A percentile compares a stretch with the other conserved stretches of the same genome.
phyloP scores from a whole-genome alignment of 1,140 invertebrate species.

The Drosophila micromelanica region DNA sequence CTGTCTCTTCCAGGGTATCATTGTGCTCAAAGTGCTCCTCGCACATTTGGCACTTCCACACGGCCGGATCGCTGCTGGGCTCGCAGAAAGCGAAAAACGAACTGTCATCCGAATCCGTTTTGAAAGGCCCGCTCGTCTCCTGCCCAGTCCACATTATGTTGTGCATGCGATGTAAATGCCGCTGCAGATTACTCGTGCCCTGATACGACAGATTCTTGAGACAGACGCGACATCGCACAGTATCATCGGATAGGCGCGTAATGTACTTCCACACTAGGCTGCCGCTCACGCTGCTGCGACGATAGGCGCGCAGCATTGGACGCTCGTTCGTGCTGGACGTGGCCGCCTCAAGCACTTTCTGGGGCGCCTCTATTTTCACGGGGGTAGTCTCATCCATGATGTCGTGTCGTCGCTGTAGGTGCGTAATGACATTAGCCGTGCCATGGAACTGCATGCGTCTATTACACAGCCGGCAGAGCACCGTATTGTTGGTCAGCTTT shows the following conservation, averaged over 20 bases:
- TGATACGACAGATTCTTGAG: constrained; percentile 63
- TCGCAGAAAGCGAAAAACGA: constrained; percentile 42
- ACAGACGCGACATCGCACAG: constrained; percentile 55
- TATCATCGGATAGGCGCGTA: constrained; percentile 46
- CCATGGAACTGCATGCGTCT: constrained; percentile 65
- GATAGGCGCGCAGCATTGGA: neutral
- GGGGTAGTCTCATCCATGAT: constrained; percentile 43
- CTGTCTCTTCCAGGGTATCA: constrained; percentile 24
- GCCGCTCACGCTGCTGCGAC: constrained; percentile 12
- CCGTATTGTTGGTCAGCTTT: constrained; percentile 52
- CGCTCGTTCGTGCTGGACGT: constrained; percentile 36
- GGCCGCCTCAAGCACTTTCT: constrained; percentile 30
- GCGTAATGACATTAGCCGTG: constrained; percentile 72
- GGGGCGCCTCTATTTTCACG: constrained; percentile 3
- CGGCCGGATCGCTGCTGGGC: constrained; percentile 17
- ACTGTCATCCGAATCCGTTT: constrained; percentile 10
- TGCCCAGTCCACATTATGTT: constrained; percentile 44
- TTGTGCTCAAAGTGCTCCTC: constrained; percentile 44
- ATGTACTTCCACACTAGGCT: constrained; percentile 63
- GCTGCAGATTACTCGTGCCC: constrained; percentile 64
- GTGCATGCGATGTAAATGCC: constrained; percentile 68
- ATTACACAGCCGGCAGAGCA: constrained; percentile 59
- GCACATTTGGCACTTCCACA: constrained; percentile 64
- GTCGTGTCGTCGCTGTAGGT: constrained; percentile 57
- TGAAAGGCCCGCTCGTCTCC: neutral